Conservation (phyloP, 2,888 invertebrate species). For the Noctua pronuba region DNA sequence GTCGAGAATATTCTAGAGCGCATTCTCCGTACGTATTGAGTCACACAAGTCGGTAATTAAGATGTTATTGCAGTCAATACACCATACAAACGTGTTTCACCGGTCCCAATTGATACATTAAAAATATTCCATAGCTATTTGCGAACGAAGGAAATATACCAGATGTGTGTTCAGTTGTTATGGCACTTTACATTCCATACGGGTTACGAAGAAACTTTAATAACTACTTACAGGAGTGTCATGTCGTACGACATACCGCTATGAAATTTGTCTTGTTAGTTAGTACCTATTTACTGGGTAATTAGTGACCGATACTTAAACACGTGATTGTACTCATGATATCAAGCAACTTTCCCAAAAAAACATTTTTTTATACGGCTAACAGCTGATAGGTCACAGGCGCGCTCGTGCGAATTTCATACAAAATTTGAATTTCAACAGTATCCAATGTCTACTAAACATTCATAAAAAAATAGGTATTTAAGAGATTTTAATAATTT, state of each 20-base stretch:
- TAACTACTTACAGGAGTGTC: not conserved
- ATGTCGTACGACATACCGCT: not conserved
- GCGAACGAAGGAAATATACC: slow-evolving; percentile 13
- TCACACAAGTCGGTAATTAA: slow-evolving; percentile 4
- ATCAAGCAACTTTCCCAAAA: no score
- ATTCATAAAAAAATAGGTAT: no score
- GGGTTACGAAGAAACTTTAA: not conserved
- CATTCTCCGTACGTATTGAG: not conserved
- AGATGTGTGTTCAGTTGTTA: not conserved
- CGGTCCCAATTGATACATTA: slow-evolving; percentile 20
- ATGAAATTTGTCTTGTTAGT: no score
- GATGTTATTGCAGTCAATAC: not conserved
- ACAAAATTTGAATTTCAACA: no score
- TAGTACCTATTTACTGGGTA: no score
- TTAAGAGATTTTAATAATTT: no score
- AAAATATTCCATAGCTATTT: slow-evolving; percentile 27
- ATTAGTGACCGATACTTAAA: no score
- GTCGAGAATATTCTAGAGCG: not conserved
- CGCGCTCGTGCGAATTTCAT: no score
- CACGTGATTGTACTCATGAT: no score
- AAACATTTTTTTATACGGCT: no score
- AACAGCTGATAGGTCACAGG: no score
- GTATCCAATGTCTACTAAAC: no score
- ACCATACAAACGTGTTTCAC: slow-evolving; percentile 3
- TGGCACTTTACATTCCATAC: not conserved